These are phyloP conservation scores for Numenius arquata DNA, from an alignment of 2,113 vertebrate species.

Conservation along the genomic window DNA sequence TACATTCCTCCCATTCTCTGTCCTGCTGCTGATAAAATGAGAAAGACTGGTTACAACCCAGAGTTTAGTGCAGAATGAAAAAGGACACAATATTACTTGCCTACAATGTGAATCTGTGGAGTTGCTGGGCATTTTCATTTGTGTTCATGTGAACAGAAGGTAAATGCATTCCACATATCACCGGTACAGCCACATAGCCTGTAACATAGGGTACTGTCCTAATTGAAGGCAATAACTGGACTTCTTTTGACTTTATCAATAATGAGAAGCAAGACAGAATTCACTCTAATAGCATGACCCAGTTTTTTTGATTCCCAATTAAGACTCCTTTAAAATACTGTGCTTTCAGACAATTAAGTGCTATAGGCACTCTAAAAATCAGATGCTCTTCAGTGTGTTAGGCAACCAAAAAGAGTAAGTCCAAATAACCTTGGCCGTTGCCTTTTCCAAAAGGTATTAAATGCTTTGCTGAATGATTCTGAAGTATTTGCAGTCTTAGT, in stretches of 20 bases:
- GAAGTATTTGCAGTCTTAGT: constrained; percentile 2
- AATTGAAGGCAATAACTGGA: background rate
- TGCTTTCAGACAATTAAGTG: background rate
- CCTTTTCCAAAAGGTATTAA: background rate
- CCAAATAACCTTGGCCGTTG: background rate
- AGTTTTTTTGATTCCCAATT: background rate
- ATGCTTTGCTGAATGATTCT: background rate
- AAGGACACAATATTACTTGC: background rate
- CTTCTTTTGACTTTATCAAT: background rate
- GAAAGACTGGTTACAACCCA: background rate
- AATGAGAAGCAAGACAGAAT: background rate
- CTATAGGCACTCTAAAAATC: background rate
- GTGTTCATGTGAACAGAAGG: background rate
- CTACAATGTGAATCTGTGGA: background rate
- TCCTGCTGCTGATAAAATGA: background rate
- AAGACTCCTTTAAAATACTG: background rate
- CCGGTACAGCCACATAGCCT: background rate
- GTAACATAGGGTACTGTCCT: background rate
- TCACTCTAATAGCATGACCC: background rate
- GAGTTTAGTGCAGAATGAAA: background rate
- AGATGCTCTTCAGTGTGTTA: background rate
- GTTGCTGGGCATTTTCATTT: background rate
- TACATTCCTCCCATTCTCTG: background rate
- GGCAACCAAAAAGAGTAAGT: background rate
- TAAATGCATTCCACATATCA: background rate